Percentiles rank a stretch among this genome's conserved stretches.
These are phyloP conservation scores for Acleris literana DNA, from an alignment of 2,888 invertebrate species.

Conservation along the genomic window DNA sequence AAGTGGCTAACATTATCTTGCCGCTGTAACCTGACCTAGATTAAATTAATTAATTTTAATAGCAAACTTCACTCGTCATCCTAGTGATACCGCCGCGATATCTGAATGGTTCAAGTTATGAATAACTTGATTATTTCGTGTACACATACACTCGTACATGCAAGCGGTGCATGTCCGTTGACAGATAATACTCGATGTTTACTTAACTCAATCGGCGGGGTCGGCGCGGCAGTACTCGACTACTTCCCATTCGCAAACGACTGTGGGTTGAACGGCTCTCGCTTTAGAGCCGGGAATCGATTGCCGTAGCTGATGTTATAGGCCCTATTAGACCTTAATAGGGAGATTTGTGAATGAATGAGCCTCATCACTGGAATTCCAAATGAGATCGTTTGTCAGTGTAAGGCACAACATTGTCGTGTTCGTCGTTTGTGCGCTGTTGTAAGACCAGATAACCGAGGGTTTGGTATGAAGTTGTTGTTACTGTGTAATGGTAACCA, in stretches of 20 bases:
- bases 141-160: conserved; percentile 60
- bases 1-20: conserved; percentile 36
- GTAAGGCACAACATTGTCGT: conserved; percentile 54
- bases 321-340: conserved; percentile 59
- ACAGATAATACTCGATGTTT: conserved; percentile 83
- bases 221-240: conserved; percentile 62
- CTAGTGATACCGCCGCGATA: conserved; percentile 43
- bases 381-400: conserved; percentile 63
- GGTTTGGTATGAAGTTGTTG: conserved; percentile 24
- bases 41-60: conserved; percentile 54
- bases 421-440: conserved; percentile 16
- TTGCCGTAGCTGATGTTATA: conserved; percentile 55
- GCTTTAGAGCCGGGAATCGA: conserved; percentile 67
- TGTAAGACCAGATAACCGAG: conserved; percentile 12
- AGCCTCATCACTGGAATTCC: conserved; percentile 77
- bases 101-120: conserved; percentile 65
- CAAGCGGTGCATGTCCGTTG: conserved; percentile 75
- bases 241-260: conserved; percentile 48
- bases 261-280: conserved; percentile 52
- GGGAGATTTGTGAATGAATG: conserved; percentile 78
- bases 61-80: conserved; percentile 40
- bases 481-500: conserved; percentile 21
- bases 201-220: conserved; percentile 80
- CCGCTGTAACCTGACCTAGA: conserved; percentile 50
- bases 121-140: conserved; percentile 72